Conservation (phyloP, 2,888 invertebrate genomes). For the Lasioglossum marginatum region DNA sequence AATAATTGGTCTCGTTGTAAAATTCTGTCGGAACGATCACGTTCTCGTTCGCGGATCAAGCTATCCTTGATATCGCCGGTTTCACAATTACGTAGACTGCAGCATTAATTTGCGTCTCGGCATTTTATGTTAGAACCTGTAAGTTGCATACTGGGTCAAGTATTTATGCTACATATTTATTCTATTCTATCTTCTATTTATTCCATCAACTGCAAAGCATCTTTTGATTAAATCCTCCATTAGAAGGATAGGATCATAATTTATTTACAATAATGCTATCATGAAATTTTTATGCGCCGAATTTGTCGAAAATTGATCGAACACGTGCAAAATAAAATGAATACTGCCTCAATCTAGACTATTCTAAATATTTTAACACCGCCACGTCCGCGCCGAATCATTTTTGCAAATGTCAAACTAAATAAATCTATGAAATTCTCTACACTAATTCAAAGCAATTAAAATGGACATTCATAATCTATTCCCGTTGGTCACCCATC, state of each 20-base stretch:
- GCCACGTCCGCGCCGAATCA: neutral
- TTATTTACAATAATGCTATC: neutral
- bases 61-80: neutral
- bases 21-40: neutral
- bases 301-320: neutral
- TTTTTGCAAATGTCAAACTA: neutral
- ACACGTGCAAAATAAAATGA: neutral
- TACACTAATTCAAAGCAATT: neutral
- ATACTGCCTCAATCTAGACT: neutral
- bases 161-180: neutral
- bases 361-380: neutral
- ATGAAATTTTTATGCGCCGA: neutral
- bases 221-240: neutral
- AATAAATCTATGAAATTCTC: neutral
- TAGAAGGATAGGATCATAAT: neutral
- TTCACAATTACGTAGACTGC: slow-evolving; percentile 4
- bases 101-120: neutral
- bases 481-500: neutral
- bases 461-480: neutral
- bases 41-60: neutral
- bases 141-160: neutral
- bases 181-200: neutral
- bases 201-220: neutral
- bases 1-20: slow-evolving; percentile 1
- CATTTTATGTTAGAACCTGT: neutral